These are phyloP conservation scores for Acipenser transmontanus DNA, from an alignment of 2,797 vertebrate species.

Conservation along the genomic window DNA sequence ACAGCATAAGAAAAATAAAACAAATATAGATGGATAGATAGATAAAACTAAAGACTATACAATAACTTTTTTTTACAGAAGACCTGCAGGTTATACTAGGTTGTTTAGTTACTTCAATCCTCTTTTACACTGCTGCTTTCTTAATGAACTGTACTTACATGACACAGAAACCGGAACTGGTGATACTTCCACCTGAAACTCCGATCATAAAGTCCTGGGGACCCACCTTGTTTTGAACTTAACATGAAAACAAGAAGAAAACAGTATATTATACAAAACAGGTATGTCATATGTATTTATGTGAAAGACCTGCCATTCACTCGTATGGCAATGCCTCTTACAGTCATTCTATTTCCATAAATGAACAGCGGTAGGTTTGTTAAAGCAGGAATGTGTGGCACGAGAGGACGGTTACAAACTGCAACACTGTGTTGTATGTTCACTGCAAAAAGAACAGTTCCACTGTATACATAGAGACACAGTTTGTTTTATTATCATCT, in stretches of 20 bases:
- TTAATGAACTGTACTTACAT: conserved; percentile 64
- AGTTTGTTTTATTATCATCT: background rate
- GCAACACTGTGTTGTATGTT: conserved; percentile 1
- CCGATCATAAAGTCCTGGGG: conserved; percentile 87
- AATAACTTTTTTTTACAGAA: background rate
- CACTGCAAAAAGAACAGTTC: background rate
- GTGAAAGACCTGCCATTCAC: too few species aligned
- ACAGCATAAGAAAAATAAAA: conserved; percentile 4
- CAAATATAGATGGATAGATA: background rate
- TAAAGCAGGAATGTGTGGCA: conserved; percentile 22
- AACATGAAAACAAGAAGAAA: conserved; percentile 1
- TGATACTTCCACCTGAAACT: conserved; percentile 98
- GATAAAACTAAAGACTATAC: background rate
- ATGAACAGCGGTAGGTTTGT: too few species aligned
- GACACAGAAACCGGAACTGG: conserved; percentile 96
- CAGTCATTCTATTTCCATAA: too few species aligned
- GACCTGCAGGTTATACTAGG: background rate
- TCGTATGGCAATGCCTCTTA: too few species aligned
- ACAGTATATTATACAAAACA: background rate
- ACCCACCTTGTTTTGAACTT: conserved; percentile 81
- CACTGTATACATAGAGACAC: background rate
- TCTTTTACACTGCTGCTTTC: background rate
- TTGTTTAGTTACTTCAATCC: too few species aligned
- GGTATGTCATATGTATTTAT: too few species aligned
- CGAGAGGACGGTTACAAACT: background rate